A percentile compares a stretch with the other conserved stretches of the same genome.
These are phyloP conservation scores for Strigops habroptila DNA, from an alignment of 2,113 vertebrate species.

Conservation along the genomic window DNA sequence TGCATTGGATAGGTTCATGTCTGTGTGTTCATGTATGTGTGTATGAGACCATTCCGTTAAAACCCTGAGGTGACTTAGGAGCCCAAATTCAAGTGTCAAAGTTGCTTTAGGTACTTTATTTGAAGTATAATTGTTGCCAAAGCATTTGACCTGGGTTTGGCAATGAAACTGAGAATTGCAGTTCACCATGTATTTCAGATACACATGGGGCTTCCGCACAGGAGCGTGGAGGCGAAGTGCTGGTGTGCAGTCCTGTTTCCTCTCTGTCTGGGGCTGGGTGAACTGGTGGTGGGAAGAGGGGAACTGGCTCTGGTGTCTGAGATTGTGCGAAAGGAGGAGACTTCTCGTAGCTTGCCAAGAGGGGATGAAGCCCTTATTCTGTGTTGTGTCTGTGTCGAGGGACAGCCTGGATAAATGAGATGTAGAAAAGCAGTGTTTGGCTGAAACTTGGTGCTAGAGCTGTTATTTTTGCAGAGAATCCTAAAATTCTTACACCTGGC, in stretches of 20 bases:
- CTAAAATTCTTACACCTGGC: not conserved
- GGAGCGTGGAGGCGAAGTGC: accelerated
- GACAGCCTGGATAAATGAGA: not conserved
- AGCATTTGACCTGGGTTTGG: not conserved
- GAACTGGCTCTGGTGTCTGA: not conserved
- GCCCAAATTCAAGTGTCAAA: not conserved
- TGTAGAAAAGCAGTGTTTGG: not conserved
- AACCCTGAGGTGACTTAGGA: not conserved
- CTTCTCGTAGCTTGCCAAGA: not conserved
- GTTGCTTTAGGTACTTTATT: not conserved
- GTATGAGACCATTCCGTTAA: accelerated
- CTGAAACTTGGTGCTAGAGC: not conserved
- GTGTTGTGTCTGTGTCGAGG: not conserved
- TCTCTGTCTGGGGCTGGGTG: not conserved
- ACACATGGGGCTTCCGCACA: not conserved
- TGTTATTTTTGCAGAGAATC: not conserved
- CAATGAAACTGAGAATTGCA: not conserved
- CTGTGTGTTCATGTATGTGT: accelerated
- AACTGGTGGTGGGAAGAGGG: not conserved
- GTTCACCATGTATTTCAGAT: accelerated
- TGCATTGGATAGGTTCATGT: not conserved
- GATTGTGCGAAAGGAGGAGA: not conserved
- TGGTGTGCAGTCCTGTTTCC: not conserved
- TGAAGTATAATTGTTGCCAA: not conserved
- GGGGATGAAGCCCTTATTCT: not conserved